Evolutionary conservation across 2,113 vertebrate genomes (phyloP).

Genomic region (Nycticebus coucang): DNA sequence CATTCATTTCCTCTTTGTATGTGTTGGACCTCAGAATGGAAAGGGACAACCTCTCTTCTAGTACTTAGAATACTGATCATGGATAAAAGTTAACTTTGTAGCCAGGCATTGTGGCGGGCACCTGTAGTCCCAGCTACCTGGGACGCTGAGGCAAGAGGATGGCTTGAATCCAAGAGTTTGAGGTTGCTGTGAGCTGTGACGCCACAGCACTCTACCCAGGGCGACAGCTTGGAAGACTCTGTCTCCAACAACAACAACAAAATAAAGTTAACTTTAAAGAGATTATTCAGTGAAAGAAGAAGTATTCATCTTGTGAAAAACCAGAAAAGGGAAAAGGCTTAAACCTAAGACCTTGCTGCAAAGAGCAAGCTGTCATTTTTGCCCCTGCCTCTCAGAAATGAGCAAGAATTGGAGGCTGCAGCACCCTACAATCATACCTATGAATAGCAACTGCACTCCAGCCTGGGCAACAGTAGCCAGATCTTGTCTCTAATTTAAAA

Average conservation of each 20-base stretch:
- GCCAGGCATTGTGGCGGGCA: too few species aligned
- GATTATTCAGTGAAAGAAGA: neutral
- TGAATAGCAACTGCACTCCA: neutral
- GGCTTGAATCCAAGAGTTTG: too few species aligned
- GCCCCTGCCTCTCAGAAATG: neutral
- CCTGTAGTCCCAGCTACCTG: too few species aligned
- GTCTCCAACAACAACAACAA: too few species aligned
- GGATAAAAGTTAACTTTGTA: neutral
- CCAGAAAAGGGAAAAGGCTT: neutral
- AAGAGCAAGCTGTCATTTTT: neutral
- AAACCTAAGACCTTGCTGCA: neutral
- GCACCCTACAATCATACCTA: neutral
- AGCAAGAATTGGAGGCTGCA: neutral
- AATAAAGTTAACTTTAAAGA: too few species aligned
- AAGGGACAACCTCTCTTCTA: neutral
- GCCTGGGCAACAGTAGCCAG: neutral
- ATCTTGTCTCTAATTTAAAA: neutral
- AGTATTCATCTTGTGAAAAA: neutral
- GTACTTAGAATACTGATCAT: neutral
- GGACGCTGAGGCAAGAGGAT: too few species aligned
- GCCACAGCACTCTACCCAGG: too few species aligned
- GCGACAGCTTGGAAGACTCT: too few species aligned
- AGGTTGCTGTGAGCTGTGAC: too few species aligned
- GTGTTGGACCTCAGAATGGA: neutral
- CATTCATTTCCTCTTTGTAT: neutral